Percentiles rank a stretch among this genome's conserved stretches.
phyloP scores from a whole-genome alignment of 2,113 vertebrate genomes.

The Oncorhynchus masou region DNA sequence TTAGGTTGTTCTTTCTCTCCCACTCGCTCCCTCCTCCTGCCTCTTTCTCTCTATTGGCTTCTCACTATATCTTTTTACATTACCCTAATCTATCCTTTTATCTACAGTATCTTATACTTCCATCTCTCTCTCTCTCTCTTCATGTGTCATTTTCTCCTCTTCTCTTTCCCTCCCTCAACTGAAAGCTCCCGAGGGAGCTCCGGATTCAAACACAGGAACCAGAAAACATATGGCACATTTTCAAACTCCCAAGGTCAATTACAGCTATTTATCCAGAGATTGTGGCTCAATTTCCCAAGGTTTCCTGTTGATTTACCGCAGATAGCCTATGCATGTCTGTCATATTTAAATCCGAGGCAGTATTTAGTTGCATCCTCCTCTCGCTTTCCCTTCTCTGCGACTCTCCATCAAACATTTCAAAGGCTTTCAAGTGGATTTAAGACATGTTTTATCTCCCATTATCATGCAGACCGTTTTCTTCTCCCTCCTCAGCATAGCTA shows the following conservation, averaged over 20 bases:
- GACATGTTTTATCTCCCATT: slow-evolving; percentile 72
- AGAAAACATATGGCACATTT: slow-evolving; percentile 82
- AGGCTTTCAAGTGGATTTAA: slow-evolving; percentile 70
- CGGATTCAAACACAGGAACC: slow-evolving; percentile 79
- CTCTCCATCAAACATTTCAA: slow-evolving; percentile 73
- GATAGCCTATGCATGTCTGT: slow-evolving; percentile 72
- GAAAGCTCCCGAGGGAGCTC: slow-evolving; percentile 74
- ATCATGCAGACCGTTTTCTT: slow-evolving; percentile 64
- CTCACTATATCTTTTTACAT: not conserved
- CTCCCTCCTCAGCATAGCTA: slow-evolving; percentile 33
- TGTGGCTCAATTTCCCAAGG: slow-evolving; percentile 78
- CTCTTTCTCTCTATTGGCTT: not conserved
- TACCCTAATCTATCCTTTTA: slow-evolving; percentile 57
- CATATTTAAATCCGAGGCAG: slow-evolving; percentile 72
- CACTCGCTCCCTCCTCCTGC: not conserved
- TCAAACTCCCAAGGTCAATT: slow-evolving; percentile 83
- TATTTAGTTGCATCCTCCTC: slow-evolving; percentile 21
- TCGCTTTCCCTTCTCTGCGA: slow-evolving; percentile 46
- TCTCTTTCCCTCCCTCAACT: slow-evolving; percentile 57
- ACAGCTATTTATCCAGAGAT: slow-evolving; percentile 80
- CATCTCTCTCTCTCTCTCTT: slow-evolving; percentile 31
- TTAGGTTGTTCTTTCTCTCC: not conserved
- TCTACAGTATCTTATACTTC: slow-evolving; percentile 57
- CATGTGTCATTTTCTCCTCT: slow-evolving; percentile 51
- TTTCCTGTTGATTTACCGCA: slow-evolving; percentile 73